phyloP scores from a whole-genome alignment of 1,140 invertebrate species.

The Stegodyphus mimosarum region DNA sequence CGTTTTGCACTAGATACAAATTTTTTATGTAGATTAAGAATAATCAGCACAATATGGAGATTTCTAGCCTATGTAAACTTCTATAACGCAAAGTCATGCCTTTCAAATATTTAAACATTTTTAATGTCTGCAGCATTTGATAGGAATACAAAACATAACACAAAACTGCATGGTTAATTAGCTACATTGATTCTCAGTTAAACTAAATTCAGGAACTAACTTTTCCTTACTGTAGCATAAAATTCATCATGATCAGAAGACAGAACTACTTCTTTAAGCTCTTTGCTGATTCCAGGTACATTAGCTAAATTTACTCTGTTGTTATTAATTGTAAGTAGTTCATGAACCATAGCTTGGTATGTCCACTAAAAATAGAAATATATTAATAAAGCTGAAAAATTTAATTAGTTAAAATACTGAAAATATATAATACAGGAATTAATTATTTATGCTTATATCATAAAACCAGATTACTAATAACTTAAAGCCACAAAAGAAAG shows the following conservation, averaged over 20 bases:
- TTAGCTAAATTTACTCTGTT: constrained; percentile 92
- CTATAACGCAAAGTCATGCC: no score
- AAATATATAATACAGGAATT: no score
- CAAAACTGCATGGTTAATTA: no score
- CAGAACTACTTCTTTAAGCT: constrained; percentile 91
- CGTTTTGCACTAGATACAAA: no score
- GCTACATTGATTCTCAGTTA: no score
- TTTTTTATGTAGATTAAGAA: no score
- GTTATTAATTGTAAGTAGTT: constrained; percentile 93
- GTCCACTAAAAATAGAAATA: constrained; percentile 82
- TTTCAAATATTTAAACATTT: background rate
- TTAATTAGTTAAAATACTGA: no score
- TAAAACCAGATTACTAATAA: no score
- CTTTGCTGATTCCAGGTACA: constrained; percentile 79
- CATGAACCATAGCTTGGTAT: constrained; percentile 99
- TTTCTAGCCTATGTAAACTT: no score
- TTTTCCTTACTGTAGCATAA: constrained; percentile 82
- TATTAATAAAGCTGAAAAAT: background rate
- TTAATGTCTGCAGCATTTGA: background rate
- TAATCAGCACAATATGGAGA: no score
- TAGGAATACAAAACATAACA: background rate
- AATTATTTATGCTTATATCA: no score
- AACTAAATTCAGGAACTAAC: background rate
- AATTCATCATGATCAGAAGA: constrained; percentile 97
- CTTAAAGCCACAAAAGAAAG: no score